phyloP scores from a whole-genome alignment of 2,113 vertebrate genomes.

The Zosterops pallidus region DNA sequence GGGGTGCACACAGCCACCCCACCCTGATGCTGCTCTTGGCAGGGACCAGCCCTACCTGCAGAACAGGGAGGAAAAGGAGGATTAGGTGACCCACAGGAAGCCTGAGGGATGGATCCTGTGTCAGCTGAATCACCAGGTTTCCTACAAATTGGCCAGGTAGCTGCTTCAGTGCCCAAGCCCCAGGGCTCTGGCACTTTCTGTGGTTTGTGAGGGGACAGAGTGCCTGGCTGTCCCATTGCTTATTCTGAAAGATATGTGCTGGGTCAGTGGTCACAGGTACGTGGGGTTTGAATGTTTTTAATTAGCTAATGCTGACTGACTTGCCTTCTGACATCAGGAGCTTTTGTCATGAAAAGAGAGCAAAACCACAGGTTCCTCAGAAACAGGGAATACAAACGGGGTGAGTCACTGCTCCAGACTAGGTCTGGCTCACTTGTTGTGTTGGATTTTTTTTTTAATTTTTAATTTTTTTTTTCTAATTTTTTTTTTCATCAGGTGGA shows the following conservation, averaged over 20 bases:
- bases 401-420: not conserved
- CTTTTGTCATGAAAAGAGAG: not conserved
- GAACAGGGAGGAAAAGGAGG: not conserved
- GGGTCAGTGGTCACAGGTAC: not conserved
- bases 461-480: too few relatives aligned
- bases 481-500: not conserved
- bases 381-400: not conserved
- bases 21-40: accelerated
- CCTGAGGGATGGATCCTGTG: not conserved
- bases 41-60: not conserved
- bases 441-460: not conserved
- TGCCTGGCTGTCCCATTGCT: not conserved
- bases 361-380: slow-evolving; percentile 2
- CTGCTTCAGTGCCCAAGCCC: not conserved
- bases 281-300: not conserved
- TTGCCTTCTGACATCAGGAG: not conserved
- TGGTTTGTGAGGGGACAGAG: accelerated
- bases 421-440: not conserved
- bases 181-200: not conserved
- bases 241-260: not conserved
- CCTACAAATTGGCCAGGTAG: not conserved
- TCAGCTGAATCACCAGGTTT: not conserved
- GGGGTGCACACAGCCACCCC: too few relatives aligned
- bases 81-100: not conserved
- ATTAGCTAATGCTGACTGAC: not conserved